Conservation (phyloP, 2,888 invertebrate species). For the Eupeodes latifasciatus region DNA sequence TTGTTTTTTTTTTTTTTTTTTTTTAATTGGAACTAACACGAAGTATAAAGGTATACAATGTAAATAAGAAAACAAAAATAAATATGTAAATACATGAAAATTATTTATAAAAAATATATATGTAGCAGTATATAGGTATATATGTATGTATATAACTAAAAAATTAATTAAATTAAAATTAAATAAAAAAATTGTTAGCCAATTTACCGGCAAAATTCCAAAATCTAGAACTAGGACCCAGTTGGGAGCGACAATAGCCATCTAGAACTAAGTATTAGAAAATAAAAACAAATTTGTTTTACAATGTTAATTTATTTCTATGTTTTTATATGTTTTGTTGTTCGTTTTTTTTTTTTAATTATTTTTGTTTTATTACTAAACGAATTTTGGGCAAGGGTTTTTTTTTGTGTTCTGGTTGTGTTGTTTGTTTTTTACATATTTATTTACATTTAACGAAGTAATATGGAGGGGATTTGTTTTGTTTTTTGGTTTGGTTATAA, state of each 20-base stretch:
- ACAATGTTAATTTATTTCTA: slow-evolving; percentile 70
- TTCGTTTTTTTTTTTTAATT: slow-evolving; percentile 73
- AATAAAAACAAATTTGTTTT: slow-evolving; percentile 77
- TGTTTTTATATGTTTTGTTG: slow-evolving; percentile 65
- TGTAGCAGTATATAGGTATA: slow-evolving; percentile 61
- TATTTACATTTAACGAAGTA: slow-evolving; percentile 27
- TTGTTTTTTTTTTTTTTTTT: background rate
- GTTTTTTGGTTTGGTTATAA: background rate
- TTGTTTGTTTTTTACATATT: slow-evolving; percentile 8
- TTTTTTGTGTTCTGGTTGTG: background rate
- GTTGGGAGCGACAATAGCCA: slow-evolving; percentile 84
- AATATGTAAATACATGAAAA: slow-evolving; percentile 44
- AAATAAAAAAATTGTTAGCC: slow-evolving; percentile 78
- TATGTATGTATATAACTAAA: slow-evolving; percentile 44
- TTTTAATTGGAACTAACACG: slow-evolving; percentile 63
- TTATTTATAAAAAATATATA: slow-evolving; percentile 34
- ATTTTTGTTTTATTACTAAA: slow-evolving; percentile 50
- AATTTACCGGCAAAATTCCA: slow-evolving; percentile 85
- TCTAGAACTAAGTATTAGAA: slow-evolving; percentile 83
- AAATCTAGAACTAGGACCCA: slow-evolving; percentile 84
- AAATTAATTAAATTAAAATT: slow-evolving; percentile 42
- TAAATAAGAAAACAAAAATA: slow-evolving; percentile 14
- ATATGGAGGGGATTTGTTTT: slow-evolving; percentile 24
- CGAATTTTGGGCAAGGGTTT: background rate
- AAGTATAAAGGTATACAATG: slow-evolving; percentile 22